Percentiles rank a stretch among this genome's conserved stretches.
Evolutionary conservation across 2,113 vertebrate genomes (phyloP).

Genomic region (Guaruba guarouba): DNA sequence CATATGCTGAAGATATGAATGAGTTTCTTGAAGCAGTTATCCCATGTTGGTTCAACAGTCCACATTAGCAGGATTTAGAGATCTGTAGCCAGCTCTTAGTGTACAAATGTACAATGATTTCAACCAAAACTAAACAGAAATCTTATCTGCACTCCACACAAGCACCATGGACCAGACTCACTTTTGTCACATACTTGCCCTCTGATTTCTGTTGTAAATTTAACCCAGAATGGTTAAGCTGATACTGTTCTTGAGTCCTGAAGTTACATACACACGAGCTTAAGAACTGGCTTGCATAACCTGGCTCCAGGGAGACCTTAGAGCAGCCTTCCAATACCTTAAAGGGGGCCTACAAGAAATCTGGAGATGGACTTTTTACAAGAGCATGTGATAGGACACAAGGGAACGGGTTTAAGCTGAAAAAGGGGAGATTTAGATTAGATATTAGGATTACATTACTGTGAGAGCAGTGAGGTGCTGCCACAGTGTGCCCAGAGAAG

Average conservation of each 20-base stretch:
- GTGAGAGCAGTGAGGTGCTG: neutral
- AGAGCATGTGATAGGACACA: neutral
- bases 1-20: neutral
- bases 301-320: neutral
- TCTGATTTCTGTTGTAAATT: neutral
- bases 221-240: neutral
- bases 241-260: neutral
- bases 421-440: neutral
- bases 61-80: neutral
- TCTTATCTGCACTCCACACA: neutral
- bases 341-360: neutral
- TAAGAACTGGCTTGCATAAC: neutral
- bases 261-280: neutral
- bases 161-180: neutral
- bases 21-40: neutral
- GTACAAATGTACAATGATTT: neutral
- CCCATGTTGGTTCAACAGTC: neutral
- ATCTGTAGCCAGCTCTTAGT: neutral
- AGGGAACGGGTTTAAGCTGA: neutral
- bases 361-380: neutral
- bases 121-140: neutral
- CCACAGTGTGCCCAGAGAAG: neutral
- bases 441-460: neutral
- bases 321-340: neutral
- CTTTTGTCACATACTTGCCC: neutral